Conservation (phyloP, 2,797 vertebrate species). For the Lepilemur ruficaudatus region DNA sequence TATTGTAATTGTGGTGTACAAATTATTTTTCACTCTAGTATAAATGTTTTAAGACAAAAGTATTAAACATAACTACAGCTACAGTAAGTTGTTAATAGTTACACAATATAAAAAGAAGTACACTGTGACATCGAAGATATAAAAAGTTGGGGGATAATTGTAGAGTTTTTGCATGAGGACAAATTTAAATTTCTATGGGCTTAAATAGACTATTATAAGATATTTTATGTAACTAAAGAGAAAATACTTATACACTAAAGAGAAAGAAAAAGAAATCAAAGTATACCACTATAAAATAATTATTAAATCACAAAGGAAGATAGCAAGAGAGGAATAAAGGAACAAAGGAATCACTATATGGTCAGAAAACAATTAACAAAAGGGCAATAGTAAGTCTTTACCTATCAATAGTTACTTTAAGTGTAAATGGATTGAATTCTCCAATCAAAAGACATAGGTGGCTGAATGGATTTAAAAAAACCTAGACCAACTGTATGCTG, state of each 20-base stretch:
- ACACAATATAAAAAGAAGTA: neutral
- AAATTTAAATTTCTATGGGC: neutral
- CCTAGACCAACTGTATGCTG: neutral
- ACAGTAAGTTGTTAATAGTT: neutral
- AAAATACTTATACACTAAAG: neutral
- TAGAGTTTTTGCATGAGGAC: neutral
- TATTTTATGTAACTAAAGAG: neutral
- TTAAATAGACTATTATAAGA: neutral
- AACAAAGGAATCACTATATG: neutral
- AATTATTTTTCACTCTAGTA: neutral
- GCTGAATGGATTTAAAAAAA: neutral
- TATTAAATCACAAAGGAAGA: neutral
- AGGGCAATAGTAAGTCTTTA: neutral
- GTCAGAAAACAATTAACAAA: neutral
- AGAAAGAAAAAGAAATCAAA: neutral
- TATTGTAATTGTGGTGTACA: neutral
- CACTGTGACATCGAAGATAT: neutral
- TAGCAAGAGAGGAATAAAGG: neutral
- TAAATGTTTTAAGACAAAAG: neutral
- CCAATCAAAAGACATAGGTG: neutral
- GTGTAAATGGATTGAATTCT: neutral
- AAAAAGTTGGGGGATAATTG: neutral
- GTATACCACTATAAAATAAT: neutral
- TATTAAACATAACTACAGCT: neutral
- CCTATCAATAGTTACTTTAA: neutral